Evolutionary conservation across 2,113 vertebrate genomes (phyloP), one percentile per base, ranked within the genome.

Genomic region (Gorsachius goisagi): DNA sequence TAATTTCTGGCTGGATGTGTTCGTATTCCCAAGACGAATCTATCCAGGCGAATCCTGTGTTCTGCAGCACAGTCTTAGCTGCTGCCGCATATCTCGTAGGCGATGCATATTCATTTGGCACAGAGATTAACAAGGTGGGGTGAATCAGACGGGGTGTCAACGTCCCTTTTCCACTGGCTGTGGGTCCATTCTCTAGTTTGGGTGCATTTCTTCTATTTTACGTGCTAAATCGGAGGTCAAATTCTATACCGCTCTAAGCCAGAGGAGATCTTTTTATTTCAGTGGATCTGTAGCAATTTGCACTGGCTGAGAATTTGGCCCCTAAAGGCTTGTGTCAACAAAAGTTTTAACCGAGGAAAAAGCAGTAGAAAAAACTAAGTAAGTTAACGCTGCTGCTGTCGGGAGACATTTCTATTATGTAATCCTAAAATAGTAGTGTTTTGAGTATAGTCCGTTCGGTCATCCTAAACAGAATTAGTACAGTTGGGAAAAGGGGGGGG

Each of bases 401-500:
- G 7, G 94, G 93, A 97, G 96, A 95, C 88, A 44, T 97, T 97
- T 92, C 96, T 93, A 95, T 97, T 96, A 93, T 85, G 82, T 75
- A 86, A 62, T 81, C 62, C 71, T 84, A 41, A 91, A 86, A 93
- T 78, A 85, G 93, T 90, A 89, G 88, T 94, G 96, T 92, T 97
- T 97, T 88, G 91, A 89, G 74, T 90, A 72, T 89, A 91, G 85
- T 74, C 80, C 5, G 39, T 91, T 95, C 41, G 35, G 93, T 97
- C 97, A 93, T 97, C 97, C 97, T 96, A 95, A 98, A 97, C 94
- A 90, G 93, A 97, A 92, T 77, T 78, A 87, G 94, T 97, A 97
- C 95, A 91, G 91, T 95, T 66, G 67, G 94, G 91, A 86, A 91
- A 92, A 76, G 32, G 96, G 96, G 96, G 96, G 82, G 89, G 93